Percentiles rank a stretch among this genome's conserved stretches.
Evolutionary conservation across 2,113 vertebrate species (phyloP).

Genomic region (Pampusana beccarii): DNA sequence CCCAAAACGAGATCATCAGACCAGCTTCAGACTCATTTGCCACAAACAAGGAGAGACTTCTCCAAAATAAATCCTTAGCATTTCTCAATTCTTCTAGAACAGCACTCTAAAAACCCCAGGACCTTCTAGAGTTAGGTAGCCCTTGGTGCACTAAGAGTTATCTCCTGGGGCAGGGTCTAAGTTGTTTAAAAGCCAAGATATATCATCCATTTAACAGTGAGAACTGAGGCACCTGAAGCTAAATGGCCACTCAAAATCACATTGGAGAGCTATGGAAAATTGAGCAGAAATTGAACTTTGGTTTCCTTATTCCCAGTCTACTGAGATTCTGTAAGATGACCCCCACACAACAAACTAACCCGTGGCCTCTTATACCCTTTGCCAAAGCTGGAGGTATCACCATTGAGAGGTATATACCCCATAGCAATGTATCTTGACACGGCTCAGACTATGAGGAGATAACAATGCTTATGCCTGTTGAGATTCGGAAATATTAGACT

Average conservation of each 20-base stretch:
- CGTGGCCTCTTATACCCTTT: neutral
- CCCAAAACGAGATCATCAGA: neutral
- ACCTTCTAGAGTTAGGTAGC: neutral
- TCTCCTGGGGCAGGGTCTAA: neutral
- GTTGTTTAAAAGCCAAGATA: neutral
- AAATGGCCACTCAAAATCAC: neutral
- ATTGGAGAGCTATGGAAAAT: neutral
- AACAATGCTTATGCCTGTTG: neutral
- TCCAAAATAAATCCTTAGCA: neutral
- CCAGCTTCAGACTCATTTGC: neutral
- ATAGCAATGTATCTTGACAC: neutral
- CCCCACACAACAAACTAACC: neutral
- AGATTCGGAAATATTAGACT: constrained; percentile 41
- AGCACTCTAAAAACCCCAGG: neutral
- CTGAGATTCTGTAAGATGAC: neutral
- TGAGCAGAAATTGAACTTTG: accelerated
- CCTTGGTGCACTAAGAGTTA: neutral
- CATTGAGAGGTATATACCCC: neutral
- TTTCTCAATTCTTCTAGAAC: neutral
- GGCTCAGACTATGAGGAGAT: neutral
- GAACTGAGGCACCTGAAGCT: neutral
- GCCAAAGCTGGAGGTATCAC: neutral
- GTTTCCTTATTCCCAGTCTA: neutral
- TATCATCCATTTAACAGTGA: neutral
- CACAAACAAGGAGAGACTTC: neutral